A percentile compares a stretch with the other conserved stretches of the same genome.
Conservation (phyloP, 53 echinoderm and acorn worm species). For the Paracentrotus lividus region DNA sequence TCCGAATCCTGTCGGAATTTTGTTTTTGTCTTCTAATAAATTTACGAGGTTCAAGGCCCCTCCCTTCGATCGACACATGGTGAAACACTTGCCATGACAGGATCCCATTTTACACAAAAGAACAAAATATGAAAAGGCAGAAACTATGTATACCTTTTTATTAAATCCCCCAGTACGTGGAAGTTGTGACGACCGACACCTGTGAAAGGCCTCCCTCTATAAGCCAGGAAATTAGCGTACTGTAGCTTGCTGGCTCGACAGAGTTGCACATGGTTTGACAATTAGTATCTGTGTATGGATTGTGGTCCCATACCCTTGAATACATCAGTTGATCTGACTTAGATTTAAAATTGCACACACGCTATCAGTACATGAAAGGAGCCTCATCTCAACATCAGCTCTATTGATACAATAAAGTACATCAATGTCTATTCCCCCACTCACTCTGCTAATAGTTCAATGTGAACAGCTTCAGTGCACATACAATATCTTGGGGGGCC, state of each 20-base stretch:
- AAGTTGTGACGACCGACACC: constrained; percentile 42
- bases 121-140: constrained; percentile 65
- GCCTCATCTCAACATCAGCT: constrained; percentile 47
- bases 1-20: constrained; percentile 60
- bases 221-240: too few relatives aligned
- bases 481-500: constrained; percentile 12
- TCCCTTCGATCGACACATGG: constrained; percentile 39
- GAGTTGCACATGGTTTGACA: constrained; percentile 43
- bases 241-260: too few relatives aligned
- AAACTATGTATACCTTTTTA: constrained; percentile 72
- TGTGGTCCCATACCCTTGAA: constrained; percentile 28
- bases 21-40: constrained; percentile 46
- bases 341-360: constrained; percentile 72
- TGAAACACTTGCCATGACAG: constrained; percentile 63
- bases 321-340: constrained; percentile 42
- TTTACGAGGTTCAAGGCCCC: constrained; percentile 47
- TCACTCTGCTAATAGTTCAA: constrained; percentile 31
- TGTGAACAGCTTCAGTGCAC: not conserved
- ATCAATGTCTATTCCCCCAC: constrained; percentile 42
- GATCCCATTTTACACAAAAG: constrained; percentile 58
- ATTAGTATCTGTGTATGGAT: constrained; percentile 46
- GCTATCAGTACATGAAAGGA: constrained; percentile 61
- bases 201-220: constrained; percentile 29
- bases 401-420: constrained; percentile 31
- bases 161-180: constrained; percentile 58